Evolutionary conservation across 2,888 invertebrate species (phyloP), one percentile per base, ranked within the genome.

Genomic region (Xiphydria camelus): DNA sequence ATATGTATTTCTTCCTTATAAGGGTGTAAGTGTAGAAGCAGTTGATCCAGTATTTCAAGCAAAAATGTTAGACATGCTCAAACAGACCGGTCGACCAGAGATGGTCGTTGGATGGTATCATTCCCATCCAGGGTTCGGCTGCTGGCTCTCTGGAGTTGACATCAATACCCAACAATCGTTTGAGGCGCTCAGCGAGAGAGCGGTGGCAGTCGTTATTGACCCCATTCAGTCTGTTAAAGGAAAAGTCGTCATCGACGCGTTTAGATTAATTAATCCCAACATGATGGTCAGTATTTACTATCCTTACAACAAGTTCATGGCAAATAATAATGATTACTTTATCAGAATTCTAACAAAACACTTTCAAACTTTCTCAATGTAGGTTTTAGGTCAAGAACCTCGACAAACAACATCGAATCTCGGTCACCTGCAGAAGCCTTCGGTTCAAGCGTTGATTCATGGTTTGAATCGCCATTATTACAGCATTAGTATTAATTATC

Each of bases 101-200:
- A 99, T 99, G 98, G 99, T 99, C 12, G 99, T 99, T 41, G 99
- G 96, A 55, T 87, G 87, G 88, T 98, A 99, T 75, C 99, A 99
- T 73, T 97, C 97, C 40, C 99, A 99, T 86, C 99, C 99, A 61
- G 99, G 99, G 22, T 99, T 99, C 78, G 99, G 99, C 29, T 99
- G 99, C 76, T 99, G 99, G 99, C 80, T 99, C 51, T 99, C 99
- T 7, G 97, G 94, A 31, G 99, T 99, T 7, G 99, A 99, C 76
- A 98, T 99, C 61, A 99, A 99, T 74, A 99, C 99, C 3, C 99
- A 99, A 75, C 98, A 99, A 77, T 97, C 96, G 45, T 99, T 99
- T 77, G 99, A 99, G 77, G 97, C 98, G 1, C 80, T 99, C 4
- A 96, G 96, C 19, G 98, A 99, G 73, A 81, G 99, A 68, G 98